These are phyloP conservation scores for Vidua chalybeata DNA, from an alignment of 2,113 vertebrate species.

Conservation along the genomic window DNA sequence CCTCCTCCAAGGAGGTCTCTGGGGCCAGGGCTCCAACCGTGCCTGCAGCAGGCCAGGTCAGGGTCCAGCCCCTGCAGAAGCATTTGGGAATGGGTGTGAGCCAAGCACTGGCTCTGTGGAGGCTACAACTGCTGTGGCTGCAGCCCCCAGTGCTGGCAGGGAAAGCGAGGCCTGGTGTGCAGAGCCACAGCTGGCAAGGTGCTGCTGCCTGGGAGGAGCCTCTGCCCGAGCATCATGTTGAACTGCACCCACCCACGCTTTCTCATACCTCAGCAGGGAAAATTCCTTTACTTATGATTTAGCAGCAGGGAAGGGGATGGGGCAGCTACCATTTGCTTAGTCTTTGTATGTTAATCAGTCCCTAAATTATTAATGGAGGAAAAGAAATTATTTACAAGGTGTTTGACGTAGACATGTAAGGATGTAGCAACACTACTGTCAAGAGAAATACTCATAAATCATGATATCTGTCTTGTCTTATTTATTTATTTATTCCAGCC, in stretches of 20 bases:
- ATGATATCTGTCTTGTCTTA: conserved; percentile 56
- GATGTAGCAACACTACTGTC: conserved; percentile 55
- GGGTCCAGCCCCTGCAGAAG: not conserved
- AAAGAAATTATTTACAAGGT: conserved; percentile 74
- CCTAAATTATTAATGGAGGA: conserved; percentile 68
- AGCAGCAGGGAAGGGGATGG: not conserved
- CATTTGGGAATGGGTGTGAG: not conserved
- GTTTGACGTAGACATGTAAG: conserved; percentile 57
- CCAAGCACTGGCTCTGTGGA: not conserved
- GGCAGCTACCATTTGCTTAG: conserved; percentile 46
- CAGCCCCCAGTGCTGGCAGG: not conserved
- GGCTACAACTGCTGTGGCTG: not conserved
- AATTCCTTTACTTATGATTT: conserved; percentile 44
- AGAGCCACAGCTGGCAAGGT: not conserved
- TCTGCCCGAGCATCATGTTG: not conserved
- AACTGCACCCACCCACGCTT: not conserved
- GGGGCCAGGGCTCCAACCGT: not conserved
- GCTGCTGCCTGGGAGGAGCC: not conserved
- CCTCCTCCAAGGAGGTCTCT: not conserved
- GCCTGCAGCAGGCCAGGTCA: not conserved
- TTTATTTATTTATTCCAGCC: conserved; percentile 64
- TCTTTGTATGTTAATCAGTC: conserved; percentile 73
- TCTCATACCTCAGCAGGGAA: not conserved
- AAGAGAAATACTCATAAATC: conserved; percentile 64
- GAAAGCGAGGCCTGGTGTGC: not conserved